Conservation (phyloP, 2,888 invertebrate genomes). For the Cloeon dipterum region DNA sequence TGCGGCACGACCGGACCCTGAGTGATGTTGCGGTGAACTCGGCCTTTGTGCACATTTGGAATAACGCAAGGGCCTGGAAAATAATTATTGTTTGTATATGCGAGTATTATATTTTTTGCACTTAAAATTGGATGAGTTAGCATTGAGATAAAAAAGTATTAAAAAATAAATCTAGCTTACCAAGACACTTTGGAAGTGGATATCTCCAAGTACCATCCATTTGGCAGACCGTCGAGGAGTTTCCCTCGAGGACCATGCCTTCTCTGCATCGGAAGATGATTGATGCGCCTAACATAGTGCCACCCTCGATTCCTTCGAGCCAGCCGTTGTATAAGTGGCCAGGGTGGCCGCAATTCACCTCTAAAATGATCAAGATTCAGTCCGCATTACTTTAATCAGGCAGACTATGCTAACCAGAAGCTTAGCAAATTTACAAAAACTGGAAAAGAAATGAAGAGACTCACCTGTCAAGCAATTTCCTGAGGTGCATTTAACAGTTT, state of each 20-base stretch:
- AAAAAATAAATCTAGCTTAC: slow-evolving; percentile 21
- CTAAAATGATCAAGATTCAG: too few species aligned
- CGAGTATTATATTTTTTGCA: not conserved
- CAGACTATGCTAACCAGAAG: too few species aligned
- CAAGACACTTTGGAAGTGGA: slow-evolving; percentile 71
- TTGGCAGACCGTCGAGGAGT: slow-evolving; percentile 76
- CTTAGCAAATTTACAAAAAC: too few species aligned
- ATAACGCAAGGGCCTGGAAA: slow-evolving; percentile 76
- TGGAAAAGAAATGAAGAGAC: too few species aligned
- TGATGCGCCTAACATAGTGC: slow-evolving; percentile 76
- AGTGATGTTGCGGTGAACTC: slow-evolving; percentile 17
- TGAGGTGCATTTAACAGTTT: too few species aligned
- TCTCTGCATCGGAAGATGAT: slow-evolving; percentile 85
- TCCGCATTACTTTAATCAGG: too few species aligned
- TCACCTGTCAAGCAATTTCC: too few species aligned
- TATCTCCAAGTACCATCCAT: slow-evolving; percentile 90
- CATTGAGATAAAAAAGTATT: slow-evolving; percentile 1
- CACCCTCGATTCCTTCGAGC: slow-evolving; percentile 71
- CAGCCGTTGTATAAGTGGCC: slow-evolving; percentile 90
- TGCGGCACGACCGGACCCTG: slow-evolving; percentile 34
- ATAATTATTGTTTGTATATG: not conserved
- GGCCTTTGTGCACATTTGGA: slow-evolving; percentile 63
- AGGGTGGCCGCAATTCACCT: slow-evolving; percentile 91
- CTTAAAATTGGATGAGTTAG: not conserved
- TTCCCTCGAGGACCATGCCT: slow-evolving; percentile 73